Evolutionary conservation across 2,888 invertebrate genomes (phyloP).

Genomic region (Cerastis leucographa): DNA sequence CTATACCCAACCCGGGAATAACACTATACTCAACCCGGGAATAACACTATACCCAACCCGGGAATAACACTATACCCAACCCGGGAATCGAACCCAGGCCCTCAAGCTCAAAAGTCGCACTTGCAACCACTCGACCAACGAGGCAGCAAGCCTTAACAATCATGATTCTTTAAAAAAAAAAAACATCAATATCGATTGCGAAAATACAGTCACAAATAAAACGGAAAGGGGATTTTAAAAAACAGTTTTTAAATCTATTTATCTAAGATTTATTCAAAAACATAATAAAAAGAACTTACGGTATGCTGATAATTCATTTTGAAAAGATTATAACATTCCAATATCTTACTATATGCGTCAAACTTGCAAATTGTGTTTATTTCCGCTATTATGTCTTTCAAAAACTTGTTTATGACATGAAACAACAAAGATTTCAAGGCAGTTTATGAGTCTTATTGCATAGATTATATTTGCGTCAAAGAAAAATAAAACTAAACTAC

Average conservation of each 20-base stretch:
- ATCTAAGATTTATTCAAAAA: not conserved
- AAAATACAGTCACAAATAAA: too few species aligned
- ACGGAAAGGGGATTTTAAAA: too few species aligned
- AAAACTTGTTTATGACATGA: not conserved
- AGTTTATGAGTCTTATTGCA: constrained; percentile 8
- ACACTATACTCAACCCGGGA: too few species aligned
- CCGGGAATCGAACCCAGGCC: too few species aligned
- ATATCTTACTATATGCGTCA: constrained; percentile 2
- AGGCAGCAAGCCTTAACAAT: too few species aligned
- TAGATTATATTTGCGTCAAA: constrained; percentile 28
- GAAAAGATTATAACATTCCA: constrained; percentile 18
- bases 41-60: too few species aligned
- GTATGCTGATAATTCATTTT: not conserved
- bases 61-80: too few species aligned
- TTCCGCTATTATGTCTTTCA: not conserved
- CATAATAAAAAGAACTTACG: constrained; percentile 13
- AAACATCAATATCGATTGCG: too few species aligned
- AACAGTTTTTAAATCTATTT: not conserved
- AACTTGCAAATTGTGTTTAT: not conserved
- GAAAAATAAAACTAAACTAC: not conserved
- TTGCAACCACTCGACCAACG: too few species aligned
- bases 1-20: too few species aligned
- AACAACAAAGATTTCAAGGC: constrained; percentile 11
- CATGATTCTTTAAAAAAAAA: too few species aligned
- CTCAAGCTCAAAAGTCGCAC: too few species aligned